Percentiles rank a stretch among this genome's conserved stretches.
Evolutionary conservation across 2,113 vertebrate species (phyloP).

Genomic region (Serinus canaria): DNA sequence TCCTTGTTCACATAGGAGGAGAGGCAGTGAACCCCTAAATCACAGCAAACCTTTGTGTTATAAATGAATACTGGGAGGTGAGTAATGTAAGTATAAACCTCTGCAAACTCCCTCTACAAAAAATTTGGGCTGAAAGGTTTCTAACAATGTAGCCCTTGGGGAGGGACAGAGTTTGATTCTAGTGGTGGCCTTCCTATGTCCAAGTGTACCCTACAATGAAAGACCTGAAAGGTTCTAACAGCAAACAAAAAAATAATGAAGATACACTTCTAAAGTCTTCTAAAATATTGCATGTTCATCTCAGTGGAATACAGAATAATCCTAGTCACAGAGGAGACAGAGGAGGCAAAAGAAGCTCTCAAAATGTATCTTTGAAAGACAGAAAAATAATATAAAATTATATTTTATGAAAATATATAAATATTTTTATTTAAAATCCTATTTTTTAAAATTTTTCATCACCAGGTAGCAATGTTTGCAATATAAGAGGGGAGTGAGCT

Average conservation of each 20-base stretch:
- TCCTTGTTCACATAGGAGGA: neutral
- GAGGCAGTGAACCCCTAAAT: neutral
- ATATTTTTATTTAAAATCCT: neutral
- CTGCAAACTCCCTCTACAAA: neutral
- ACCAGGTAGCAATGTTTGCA: neutral
- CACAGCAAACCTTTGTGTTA: neutral
- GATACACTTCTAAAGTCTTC: neutral
- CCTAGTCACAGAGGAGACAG: neutral
- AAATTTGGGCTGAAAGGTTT: neutral
- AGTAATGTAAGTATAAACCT: neutral
- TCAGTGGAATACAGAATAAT: neutral
- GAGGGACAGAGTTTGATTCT: neutral
- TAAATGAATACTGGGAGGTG: neutral
- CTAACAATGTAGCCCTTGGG: neutral
- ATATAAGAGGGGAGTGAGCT: neutral
- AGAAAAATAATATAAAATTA: neutral
- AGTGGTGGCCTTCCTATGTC: neutral
- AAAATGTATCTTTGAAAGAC: neutral
- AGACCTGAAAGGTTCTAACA: neutral
- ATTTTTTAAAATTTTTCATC: neutral
- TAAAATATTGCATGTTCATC: fast-evolving
- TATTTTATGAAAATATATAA: neutral
- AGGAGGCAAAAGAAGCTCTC: neutral
- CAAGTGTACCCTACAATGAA: fast-evolving
- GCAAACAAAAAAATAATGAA: neutral